Percentiles rank a stretch among this genome's conserved stretches.
phyloP scores from a whole-genome alignment of 2,888 invertebrate species.

The Lasioglossum villosulum region DNA sequence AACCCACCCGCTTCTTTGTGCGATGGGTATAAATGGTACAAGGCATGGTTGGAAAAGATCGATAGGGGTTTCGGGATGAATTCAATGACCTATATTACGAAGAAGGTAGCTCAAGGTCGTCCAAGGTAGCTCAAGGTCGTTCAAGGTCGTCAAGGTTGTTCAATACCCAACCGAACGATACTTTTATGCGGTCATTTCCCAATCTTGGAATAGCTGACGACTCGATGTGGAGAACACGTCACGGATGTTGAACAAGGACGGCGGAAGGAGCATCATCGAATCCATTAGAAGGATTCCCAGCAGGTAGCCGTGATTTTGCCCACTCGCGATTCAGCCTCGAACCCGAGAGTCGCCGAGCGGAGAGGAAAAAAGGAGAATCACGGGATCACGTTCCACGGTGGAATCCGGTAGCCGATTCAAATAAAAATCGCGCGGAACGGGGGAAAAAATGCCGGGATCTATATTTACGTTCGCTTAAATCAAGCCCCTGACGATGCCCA shows the following conservation, averaged over 20 bases:
- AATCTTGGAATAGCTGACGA: background rate
- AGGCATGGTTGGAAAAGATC: background rate
- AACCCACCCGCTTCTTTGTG: background rate
- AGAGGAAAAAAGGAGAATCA: background rate
- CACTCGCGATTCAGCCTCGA: background rate
- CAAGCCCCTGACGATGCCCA: slow-evolving; percentile 25
- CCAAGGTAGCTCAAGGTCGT: background rate
- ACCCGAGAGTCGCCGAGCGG: background rate
- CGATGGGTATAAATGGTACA: background rate
- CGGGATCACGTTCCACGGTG: slow-evolving; percentile 26
- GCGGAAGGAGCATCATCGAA: slow-evolving; percentile 24
- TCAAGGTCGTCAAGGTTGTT: too few relatives aligned
- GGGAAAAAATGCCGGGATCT: background rate
- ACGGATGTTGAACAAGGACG: slow-evolving; percentile 6
- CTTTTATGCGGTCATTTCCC: background rate
- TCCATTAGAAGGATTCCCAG: slow-evolving; percentile 36
- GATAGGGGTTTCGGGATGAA: background rate
- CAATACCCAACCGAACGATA: too few relatives aligned
- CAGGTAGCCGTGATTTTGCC: slow-evolving; percentile 39
- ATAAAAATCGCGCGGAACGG: background rate
- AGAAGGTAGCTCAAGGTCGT: background rate
- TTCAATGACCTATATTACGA: background rate
- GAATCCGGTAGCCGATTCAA: slow-evolving; percentile 38
- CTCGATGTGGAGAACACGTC: background rate
- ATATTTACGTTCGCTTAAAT: slow-evolving; percentile 44